These are phyloP conservation scores for Calameuta pallipes DNA, from an alignment of 2,888 invertebrate species.

Conservation along the genomic window DNA sequence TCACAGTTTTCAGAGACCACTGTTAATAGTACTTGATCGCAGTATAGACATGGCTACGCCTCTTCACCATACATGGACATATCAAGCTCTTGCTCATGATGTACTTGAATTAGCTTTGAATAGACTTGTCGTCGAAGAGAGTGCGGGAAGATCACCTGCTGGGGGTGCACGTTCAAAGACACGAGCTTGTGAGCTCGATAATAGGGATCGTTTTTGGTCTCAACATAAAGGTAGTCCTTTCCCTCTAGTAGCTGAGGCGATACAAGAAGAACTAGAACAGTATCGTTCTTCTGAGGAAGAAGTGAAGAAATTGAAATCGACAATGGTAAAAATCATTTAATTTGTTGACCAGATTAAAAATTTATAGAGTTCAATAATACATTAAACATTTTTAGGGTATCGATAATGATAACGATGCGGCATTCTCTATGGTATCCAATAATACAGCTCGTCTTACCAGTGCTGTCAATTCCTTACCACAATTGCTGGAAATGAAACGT, in stretches of 20 bases:
- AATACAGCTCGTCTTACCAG: slow-evolving; percentile 93
- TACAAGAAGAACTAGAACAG: slow-evolving; percentile 97
- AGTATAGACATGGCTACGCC: slow-evolving; percentile 98
- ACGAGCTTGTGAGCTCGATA: slow-evolving; percentile 90
- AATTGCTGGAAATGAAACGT: slow-evolving; percentile 95
- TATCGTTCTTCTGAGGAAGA: slow-evolving; percentile 95
- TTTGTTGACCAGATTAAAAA: neutral
- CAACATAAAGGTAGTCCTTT: slow-evolving; percentile 94
- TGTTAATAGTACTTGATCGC: slow-evolving; percentile 91
- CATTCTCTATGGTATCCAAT: slow-evolving; percentile 88
- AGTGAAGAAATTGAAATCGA: slow-evolving; percentile 92
- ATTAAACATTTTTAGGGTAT: slow-evolving; percentile 71
- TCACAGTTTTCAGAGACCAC: slow-evolving; percentile 91
- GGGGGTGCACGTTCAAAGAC: slow-evolving; percentile 80
- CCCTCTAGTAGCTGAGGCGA: slow-evolving; percentile 96
- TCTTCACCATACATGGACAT: slow-evolving; percentile 99
- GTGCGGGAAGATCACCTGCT: slow-evolving; percentile 67
- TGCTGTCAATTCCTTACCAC: slow-evolving; percentile 96
- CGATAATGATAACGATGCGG: slow-evolving; percentile 88
- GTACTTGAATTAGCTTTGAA: slow-evolving; percentile 92
- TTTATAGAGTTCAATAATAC: neutral
- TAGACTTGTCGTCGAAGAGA: slow-evolving; percentile 79
- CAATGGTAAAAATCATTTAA: slow-evolving; percentile 74
- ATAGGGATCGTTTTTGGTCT: slow-evolving; percentile 91
- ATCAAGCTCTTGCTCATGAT: slow-evolving; percentile 98